These are phyloP conservation scores for Chymomyza costata DNA, from an alignment of 1,140 invertebrate species.

Conservation along the genomic window DNA sequence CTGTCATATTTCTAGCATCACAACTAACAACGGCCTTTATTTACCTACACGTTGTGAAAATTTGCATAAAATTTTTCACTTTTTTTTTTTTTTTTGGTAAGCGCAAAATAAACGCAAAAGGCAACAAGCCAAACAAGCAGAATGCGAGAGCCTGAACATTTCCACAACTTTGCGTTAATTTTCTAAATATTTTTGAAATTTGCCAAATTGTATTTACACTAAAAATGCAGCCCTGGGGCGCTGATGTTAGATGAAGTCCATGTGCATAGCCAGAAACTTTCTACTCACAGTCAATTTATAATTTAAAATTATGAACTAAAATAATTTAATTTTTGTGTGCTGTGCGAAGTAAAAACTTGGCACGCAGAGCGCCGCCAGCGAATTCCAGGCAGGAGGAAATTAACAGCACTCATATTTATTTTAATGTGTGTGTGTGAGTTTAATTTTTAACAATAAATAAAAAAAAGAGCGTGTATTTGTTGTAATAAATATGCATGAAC, in stretches of 20 bases:
- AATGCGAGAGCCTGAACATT: conserved; percentile 49
- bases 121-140: conserved; percentile 31
- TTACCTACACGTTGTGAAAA: too few species aligned
- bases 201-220: conserved; percentile 57
- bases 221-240: neutral
- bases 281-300: conserved; percentile 42
- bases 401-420: conserved; percentile 51
- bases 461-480: conserved; percentile 66
- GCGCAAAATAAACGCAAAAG: conserved; percentile 19
- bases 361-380: conserved; percentile 51
- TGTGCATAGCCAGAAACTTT: conserved; percentile 20
- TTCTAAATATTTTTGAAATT: conserved; percentile 69
- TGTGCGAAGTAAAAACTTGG: conserved; percentile 16
- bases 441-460: conserved; percentile 54
- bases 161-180: conserved; percentile 72
- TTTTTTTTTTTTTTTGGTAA: conserved; percentile 2
- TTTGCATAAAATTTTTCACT: conserved; percentile 62
- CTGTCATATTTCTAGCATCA: too few species aligned
- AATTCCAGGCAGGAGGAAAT: conserved; percentile 36
- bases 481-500: conserved; percentile 68
- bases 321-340: conserved; percentile 61
- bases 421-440: conserved; percentile 34
- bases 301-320: conserved; percentile 71
- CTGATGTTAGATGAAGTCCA: neutral
- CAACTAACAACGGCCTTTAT: too few species aligned